Base-by-base conservation (phyloP, 2,888 invertebrate species). In the Thymelicus acteon region DNA sequence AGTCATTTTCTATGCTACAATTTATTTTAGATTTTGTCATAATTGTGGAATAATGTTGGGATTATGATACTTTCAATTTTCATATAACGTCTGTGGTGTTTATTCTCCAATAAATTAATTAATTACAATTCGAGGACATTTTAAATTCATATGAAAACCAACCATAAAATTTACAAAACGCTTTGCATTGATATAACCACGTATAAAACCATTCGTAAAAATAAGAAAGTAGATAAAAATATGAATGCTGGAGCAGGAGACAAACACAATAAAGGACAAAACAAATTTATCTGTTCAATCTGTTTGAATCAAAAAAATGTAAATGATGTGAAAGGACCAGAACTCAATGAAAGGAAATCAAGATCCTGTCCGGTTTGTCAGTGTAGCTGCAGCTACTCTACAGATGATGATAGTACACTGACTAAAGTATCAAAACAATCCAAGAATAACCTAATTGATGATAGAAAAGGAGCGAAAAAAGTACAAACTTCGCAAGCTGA, bases 141-240 rank as follows among this genome's bases (percentile, higher is more conserved):
- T 48, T 54, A 58, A 69, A 60, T 72, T 82, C 85, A 74, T 82
- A 90, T 91, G 91, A 83, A 82, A 86, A 78, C 85, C 73, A 79
- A 72, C 49, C 73, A 78, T 31, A 77, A 79, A 24, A 75, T 72
- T 24, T 77, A 77, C 58, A 85, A 78, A 81, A 83, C 77, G 67
- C 78, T 91, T 66, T 75, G 76, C 47, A 90, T 92, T 67, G 74
- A 86, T 13, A 91, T 92, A 73, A 86, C 84, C 49, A 90, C 87
- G 6, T 90, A 82, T 65, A 83, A 81, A 75, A 74, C 69, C 3
- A 57, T 72, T 40, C 70, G 75, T 24, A 12, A 31, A 5, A 7
- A 69, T 0, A 49, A 69, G 71, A 37, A 61, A 12, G 37, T 47
- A 40, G 44, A 71, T 37, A 65, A 74, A 64, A 73, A 72, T 8